Evolutionary conservation across 37 sponge, comb jelly and placozoan species (phyloP).

Genomic region (Dysidea cf. avara): DNA sequence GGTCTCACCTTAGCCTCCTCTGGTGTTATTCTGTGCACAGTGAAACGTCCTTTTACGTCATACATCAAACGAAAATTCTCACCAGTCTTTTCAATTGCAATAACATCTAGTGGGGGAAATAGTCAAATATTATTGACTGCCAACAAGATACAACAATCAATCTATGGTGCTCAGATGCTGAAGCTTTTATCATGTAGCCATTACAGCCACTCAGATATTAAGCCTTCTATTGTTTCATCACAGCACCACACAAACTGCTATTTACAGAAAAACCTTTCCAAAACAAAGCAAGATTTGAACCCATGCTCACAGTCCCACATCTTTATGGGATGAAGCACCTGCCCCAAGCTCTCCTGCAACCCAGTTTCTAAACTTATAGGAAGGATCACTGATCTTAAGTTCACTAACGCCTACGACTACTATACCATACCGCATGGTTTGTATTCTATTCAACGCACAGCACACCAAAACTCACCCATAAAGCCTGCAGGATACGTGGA

Average conservation of each 20-base stretch:
- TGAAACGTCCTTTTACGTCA: slow-evolving; percentile 97
- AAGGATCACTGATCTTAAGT: background rate
- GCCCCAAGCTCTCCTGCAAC: no score
- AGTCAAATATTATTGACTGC: no score
- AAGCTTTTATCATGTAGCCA: no score
- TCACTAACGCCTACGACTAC: background rate
- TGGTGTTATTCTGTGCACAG: slow-evolving; percentile 86
- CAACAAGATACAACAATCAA: background rate
- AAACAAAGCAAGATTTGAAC: no score
- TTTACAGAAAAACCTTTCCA: no score
- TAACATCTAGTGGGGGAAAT: slow-evolving; percentile 71
- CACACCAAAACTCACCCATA: slow-evolving; percentile 73
- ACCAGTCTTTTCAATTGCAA: slow-evolving; percentile 93
- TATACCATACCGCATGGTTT: background rate
- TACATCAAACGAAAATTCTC: slow-evolving; percentile 94
- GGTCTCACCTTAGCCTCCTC: slow-evolving; percentile 84
- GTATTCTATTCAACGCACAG: background rate
- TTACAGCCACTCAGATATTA: slow-evolving; percentile 33
- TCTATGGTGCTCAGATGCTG: no score
- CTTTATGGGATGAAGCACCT: no score
- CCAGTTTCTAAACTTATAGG: no score
- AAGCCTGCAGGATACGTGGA: slow-evolving; percentile 90
- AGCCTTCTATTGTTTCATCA: background rate
- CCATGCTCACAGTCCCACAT: no score
- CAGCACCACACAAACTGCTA: no score